Evolutionary conservation across 2,113 vertebrate genomes (phyloP).

Genomic region (Sialia sialis): DNA sequence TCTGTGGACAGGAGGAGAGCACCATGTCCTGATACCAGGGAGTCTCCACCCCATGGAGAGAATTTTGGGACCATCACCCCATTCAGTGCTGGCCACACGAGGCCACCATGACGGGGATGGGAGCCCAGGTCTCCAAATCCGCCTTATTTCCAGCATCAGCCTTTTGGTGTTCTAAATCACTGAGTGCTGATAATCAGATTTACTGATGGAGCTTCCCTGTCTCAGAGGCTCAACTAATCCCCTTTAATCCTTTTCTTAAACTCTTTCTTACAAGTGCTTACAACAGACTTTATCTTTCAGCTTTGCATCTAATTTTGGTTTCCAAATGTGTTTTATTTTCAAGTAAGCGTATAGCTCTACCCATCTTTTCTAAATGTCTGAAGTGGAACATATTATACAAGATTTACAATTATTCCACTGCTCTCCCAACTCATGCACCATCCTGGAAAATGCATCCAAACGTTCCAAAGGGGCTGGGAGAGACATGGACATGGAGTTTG

Average conservation of each 20-base stretch:
- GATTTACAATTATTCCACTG: not conserved
- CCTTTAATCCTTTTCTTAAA: constrained; percentile 56
- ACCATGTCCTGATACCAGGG: not conserved
- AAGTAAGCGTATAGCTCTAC: not conserved
- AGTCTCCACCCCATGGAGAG: not conserved
- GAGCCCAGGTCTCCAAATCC: not conserved
- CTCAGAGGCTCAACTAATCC: constrained; percentile 23
- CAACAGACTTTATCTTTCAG: constrained; percentile 22
- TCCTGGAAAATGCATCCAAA: not conserved
- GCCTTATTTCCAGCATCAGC: not conserved
- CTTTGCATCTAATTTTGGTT: constrained; percentile 2
- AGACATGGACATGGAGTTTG: rapidly evolving
- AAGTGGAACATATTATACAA: not conserved
- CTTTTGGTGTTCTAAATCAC: not conserved
- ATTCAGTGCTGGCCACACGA: not conserved
- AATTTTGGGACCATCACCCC: not conserved
- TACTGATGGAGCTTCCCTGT: not conserved
- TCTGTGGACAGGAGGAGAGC: not conserved
- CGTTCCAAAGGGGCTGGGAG: not conserved
- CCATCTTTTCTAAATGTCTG: not conserved
- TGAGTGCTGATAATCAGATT: constrained; percentile 35
- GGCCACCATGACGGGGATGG: rapidly evolving
- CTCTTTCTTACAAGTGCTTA: constrained; percentile 48
- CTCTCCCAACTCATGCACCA: not conserved
- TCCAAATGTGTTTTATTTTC: not conserved